phyloP scores from a whole-genome alignment of 2,888 invertebrate genomes.

The Petrolisthes manimaculis region DNA sequence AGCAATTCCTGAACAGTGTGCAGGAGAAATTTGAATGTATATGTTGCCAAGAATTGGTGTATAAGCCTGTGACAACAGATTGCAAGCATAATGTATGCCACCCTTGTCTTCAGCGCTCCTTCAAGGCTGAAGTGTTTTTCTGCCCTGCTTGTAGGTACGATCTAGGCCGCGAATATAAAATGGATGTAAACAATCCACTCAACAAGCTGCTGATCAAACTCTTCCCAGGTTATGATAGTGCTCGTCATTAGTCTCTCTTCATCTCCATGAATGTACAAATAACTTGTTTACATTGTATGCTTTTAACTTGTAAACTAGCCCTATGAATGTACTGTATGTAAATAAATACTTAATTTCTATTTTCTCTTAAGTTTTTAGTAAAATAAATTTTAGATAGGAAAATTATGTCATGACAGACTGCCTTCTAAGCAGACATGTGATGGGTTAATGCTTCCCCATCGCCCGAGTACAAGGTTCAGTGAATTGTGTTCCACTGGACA shows the following conservation, averaged over 20 bases:
- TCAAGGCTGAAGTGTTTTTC: constrained; percentile 75
- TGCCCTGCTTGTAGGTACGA: constrained; percentile 81
- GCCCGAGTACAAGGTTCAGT: too few relatives aligned
- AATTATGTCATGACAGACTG: too few relatives aligned
- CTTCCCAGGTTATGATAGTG: constrained; percentile 79
- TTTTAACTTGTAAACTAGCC: too few relatives aligned
- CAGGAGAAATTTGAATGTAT: constrained; percentile 81
- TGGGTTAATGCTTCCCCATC: too few relatives aligned
- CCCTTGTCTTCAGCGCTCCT: constrained; percentile 78
- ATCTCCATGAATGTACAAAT: too few relatives aligned
- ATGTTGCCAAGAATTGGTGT: constrained; percentile 82
- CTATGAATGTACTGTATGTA: too few relatives aligned
- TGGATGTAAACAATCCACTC: constrained; percentile 75
- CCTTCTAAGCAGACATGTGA: too few relatives aligned
- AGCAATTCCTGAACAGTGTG: constrained; percentile 77
- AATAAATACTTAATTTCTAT: too few relatives aligned
- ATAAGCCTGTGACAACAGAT: constrained; percentile 79
- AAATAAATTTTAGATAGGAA: too few relatives aligned
- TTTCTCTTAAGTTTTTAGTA: too few relatives aligned
- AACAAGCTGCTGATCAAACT: constrained; percentile 74
- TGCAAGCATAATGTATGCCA: constrained; percentile 84
- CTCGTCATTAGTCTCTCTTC: constrained; percentile 66
- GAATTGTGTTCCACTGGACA: too few relatives aligned
- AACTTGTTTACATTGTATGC: too few relatives aligned
- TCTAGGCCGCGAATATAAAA: constrained; percentile 74